Conservation (phyloP, 2,113 vertebrate species). For the Forbesichthys agassizii region DNA sequence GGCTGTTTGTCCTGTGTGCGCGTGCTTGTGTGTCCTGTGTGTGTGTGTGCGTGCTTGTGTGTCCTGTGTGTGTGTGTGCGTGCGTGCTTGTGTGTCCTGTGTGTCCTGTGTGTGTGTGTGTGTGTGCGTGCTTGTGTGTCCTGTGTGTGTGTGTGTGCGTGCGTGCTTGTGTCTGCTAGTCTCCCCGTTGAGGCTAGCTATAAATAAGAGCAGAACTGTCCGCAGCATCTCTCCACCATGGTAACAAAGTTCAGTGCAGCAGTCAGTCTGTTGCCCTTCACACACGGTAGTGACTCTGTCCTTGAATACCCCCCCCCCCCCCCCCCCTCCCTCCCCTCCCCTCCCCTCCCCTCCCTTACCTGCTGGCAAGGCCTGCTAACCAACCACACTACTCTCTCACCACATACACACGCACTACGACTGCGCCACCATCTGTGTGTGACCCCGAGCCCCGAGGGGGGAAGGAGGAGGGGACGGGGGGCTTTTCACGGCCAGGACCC, state of each 20-base stretch:
- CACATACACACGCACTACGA: conserved; percentile 39
- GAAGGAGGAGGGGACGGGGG: background rate
- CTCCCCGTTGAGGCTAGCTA: too few relatives aligned
- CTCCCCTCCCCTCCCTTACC: conserved; percentile 46
- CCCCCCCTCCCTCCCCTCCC: conserved; percentile 52
- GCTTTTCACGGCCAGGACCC: background rate
- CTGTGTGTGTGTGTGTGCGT: too few relatives aligned
- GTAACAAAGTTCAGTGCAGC: conserved; percentile 1
- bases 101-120: too few relatives aligned
- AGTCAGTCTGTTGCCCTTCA: conserved; percentile 25
- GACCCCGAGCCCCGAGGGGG: conserved; percentile 50
- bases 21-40: too few relatives aligned
- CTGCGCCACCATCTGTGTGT: conserved; percentile 76
- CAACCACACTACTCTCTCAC: conserved; percentile 63
- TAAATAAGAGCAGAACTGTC: too few relatives aligned
- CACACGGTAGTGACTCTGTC: conserved; percentile 34
- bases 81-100: too few relatives aligned
- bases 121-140: too few relatives aligned
- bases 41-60: too few relatives aligned
- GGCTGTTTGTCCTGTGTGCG: too few relatives aligned
- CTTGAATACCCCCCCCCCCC: conserved; percentile 60
- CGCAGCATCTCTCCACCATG: conserved; percentile 13
- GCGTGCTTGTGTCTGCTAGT: too few relatives aligned
- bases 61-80: too few relatives aligned
- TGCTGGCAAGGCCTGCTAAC: conserved; percentile 42